phyloP scores from a whole-genome alignment of 2,113 vertebrate species.

The Pluvianellus socialis region DNA sequence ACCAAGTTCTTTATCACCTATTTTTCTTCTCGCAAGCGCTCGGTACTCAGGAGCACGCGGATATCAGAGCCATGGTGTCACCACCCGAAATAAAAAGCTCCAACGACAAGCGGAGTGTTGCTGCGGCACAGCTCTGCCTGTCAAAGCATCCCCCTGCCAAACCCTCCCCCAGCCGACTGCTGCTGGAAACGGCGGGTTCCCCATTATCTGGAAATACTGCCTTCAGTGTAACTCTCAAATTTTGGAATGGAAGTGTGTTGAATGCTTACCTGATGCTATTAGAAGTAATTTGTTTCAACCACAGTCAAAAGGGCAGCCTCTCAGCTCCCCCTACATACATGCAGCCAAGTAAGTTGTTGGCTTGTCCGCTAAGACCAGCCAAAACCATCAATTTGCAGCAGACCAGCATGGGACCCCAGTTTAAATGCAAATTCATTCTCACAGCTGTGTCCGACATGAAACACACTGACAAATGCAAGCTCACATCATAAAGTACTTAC shows the following conservation, averaged over 20 bases:
- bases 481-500: neutral
- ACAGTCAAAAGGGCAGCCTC: neutral
- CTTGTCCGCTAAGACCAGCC: neutral
- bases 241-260: neutral
- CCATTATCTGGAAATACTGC: neutral
- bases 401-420: neutral
- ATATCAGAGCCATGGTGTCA: neutral
- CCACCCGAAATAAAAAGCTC: neutral
- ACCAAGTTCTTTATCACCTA: neutral
- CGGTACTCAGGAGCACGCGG: neutral
- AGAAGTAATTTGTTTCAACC: neutral
- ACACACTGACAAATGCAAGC: neutral
- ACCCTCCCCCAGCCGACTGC: neutral
- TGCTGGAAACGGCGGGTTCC: neutral
- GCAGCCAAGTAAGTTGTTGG: neutral
- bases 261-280: neutral
- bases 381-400: neutral
- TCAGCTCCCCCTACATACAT: neutral
- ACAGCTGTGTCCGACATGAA: neutral
- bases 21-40: neutral
- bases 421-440: neutral
- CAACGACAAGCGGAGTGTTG: neutral
- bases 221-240: neutral
- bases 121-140: neutral
- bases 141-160: neutral